phyloP scores from a whole-genome alignment of 2,113 vertebrate species.

The Leptosomus discolor region DNA sequence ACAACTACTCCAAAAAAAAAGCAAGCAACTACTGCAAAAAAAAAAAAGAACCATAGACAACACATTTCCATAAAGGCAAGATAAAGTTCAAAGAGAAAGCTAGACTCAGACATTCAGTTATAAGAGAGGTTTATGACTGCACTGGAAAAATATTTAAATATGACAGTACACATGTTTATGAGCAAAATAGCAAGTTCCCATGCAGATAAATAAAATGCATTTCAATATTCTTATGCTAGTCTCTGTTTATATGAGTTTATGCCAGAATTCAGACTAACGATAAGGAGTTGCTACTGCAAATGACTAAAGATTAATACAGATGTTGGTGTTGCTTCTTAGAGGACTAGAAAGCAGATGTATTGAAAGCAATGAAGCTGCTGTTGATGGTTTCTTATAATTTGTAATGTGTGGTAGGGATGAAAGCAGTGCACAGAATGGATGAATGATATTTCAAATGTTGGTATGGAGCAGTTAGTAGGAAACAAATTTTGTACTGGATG shows the following conservation, averaged over 20 bases:
- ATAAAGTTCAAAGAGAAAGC: slow-evolving; percentile 43
- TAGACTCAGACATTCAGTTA: not conserved
- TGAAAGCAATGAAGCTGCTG: not conserved
- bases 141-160: slow-evolving; percentile 44
- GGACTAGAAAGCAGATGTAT: not conserved
- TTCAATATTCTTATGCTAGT: slow-evolving; percentile 14
- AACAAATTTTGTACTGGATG: not conserved
- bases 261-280: slow-evolving; percentile 17
- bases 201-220: slow-evolving; percentile 44
- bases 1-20: not conserved
- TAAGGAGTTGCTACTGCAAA: slow-evolving; percentile 46
- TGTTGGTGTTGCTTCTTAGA: not conserved
- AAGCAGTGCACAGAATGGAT: not conserved
- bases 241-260: slow-evolving; percentile 40
- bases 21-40: not conserved
- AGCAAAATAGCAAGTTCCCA: not conserved
- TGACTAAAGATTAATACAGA: not conserved
- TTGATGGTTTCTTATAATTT: slow-evolving; percentile 31
- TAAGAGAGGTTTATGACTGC: slow-evolving; percentile 24
- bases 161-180: slow-evolving; percentile 31
- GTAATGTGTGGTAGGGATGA: not conserved
- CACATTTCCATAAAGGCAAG: not conserved
- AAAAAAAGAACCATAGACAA: not conserved
- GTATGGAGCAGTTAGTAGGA: not conserved
- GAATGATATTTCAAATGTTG: not conserved